phyloP scores from a whole-genome alignment of 2,797 vertebrate species.

The Oreochromis grahami region DNA sequence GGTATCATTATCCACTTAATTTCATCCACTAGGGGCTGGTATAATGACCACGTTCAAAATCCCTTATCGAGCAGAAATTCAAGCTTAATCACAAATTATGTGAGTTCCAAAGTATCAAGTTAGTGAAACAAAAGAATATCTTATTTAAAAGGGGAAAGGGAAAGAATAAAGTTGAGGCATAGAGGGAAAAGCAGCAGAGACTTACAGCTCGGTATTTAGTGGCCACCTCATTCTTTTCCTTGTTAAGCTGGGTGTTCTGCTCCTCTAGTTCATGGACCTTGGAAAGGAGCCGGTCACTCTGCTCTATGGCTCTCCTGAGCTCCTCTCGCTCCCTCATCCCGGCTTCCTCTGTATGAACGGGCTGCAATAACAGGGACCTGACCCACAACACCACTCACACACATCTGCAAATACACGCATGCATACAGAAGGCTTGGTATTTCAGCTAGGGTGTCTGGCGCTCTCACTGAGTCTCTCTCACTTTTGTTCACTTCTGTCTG shows the following conservation, averaged over 20 bases:
- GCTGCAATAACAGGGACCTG: conserved; percentile 33
- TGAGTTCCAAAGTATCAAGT: conserved; percentile 3
- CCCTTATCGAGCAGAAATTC: conserved; percentile 54
- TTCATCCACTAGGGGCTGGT: conserved; percentile 30
- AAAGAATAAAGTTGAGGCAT: neutral
- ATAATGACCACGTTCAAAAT: conserved; percentile 53
- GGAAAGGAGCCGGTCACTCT: conserved; percentile 65
- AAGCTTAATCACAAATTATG: conserved; percentile 21
- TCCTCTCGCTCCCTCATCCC: conserved; percentile 77
- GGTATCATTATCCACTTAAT: conserved; percentile 61
- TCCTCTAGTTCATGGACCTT: conserved; percentile 64
- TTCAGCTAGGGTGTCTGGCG: conserved; percentile 14
- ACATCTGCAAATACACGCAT: neutral
- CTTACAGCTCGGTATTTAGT: conserved; percentile 67
- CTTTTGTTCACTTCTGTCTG: conserved; percentile 25
- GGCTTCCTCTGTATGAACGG: conserved; percentile 17
- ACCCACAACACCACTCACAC: conserved; percentile 13
- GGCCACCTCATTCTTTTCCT: conserved; percentile 64
- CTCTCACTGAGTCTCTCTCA: conserved; percentile 5
- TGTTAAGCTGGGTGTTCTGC: conserved; percentile 56
- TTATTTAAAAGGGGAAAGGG: neutral
- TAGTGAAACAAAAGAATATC: conserved; percentile 13
- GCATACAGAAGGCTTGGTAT: neutral
- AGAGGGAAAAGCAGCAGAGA: conserved; percentile 28
- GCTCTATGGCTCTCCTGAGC: conserved; percentile 69